phyloP scores from a whole-genome alignment of 2,888 invertebrate genomes.

The Melinaea menophilus region DNA sequence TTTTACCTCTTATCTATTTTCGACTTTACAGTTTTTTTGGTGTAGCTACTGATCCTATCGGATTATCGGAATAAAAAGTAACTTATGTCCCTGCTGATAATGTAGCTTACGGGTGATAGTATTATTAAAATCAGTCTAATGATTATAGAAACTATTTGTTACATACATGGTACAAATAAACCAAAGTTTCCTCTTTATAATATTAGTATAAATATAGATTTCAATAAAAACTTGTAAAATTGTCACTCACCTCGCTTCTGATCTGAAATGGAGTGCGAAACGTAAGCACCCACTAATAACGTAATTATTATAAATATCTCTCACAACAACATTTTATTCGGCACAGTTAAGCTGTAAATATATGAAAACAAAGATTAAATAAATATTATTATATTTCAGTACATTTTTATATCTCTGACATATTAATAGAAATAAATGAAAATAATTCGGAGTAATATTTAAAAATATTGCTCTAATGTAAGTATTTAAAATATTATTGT shows the following conservation, averaged over 20 bases:
- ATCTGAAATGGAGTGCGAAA: constrained; percentile 35
- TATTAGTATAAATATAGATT: neutral
- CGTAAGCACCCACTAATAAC: constrained; percentile 30
- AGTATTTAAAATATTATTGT: neutral
- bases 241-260: neutral
- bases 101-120: too few species aligned
- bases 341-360: constrained; percentile 8
- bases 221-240: constrained; percentile 7
- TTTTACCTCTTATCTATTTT: too few species aligned
- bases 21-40: too few species aligned
- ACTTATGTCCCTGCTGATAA: too few species aligned
- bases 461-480: neutral
- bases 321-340: constrained; percentile 20
- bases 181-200: too few species aligned
- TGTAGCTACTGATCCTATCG: too few species aligned
- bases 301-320: constrained; percentile 23
- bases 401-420: neutral
- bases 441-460: neutral
- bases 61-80: too few species aligned
- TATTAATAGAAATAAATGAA: neutral
- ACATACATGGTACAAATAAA: too few species aligned
- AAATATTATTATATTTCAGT: constrained; percentile 7
- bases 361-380: constrained; percentile 7
- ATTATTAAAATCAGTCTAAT: too few species aligned
- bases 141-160: too few species aligned